phyloP scores from a whole-genome alignment of 2,888 invertebrate species.

The Podotricha telesiphe region DNA sequence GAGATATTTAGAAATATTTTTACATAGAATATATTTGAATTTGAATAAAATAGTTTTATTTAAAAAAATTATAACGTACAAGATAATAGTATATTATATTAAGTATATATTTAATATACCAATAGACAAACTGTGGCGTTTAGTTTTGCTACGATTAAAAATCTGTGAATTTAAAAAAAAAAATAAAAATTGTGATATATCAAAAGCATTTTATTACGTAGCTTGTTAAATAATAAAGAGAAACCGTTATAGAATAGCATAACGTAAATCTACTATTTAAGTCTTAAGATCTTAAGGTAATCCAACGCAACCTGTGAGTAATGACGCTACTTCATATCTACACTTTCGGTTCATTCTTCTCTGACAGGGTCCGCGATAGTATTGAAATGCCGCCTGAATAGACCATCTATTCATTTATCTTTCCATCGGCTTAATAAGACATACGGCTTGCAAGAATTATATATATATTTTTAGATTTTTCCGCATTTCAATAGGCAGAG shows the following conservation, averaged over 20 bases:
- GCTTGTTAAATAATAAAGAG: neutral
- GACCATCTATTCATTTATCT: slow-evolving; percentile 64
- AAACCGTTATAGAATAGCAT: slow-evolving; percentile 1
- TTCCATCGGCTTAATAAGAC: slow-evolving; percentile 56
- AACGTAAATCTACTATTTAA: slow-evolving; percentile 22
- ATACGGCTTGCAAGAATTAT: slow-evolving; percentile 44
- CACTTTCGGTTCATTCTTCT: slow-evolving; percentile 67
- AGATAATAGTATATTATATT: too few relatives aligned
- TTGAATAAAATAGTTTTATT: too few relatives aligned
- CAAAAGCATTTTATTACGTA: neutral
- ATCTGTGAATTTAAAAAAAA: too few relatives aligned
- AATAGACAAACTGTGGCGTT: too few relatives aligned
- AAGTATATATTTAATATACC: too few relatives aligned
- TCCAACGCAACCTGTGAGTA: slow-evolving; percentile 51
- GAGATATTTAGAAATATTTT: neutral
- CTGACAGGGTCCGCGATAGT: slow-evolving; percentile 75
- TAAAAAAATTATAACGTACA: too few relatives aligned
- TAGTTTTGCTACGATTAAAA: too few relatives aligned
- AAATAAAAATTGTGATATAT: neutral
- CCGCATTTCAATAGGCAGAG: too few relatives aligned
- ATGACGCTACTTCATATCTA: slow-evolving; percentile 69
- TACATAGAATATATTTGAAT: neutral
- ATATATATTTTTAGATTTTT: too few relatives aligned
- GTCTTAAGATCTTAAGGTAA: slow-evolving; percentile 21
- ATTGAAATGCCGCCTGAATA: slow-evolving; percentile 73